Evolutionary conservation across 2,888 invertebrate genomes (phyloP), one percentile per base, ranked within the genome.

Genomic region (Macrophya annulata): DNA sequence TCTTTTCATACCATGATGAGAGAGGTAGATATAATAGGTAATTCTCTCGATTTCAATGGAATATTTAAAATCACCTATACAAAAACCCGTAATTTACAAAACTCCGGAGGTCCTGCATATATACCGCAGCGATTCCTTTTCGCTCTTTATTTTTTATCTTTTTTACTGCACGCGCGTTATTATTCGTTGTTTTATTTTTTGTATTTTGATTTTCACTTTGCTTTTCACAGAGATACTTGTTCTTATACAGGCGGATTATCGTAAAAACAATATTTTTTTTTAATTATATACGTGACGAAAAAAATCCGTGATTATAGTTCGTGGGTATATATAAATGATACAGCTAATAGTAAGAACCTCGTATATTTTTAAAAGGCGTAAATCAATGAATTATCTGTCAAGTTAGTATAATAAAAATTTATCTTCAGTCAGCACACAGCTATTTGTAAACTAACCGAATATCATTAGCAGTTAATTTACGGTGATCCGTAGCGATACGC

Each of bases 31-130:
- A n/a, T n/a, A n/a, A n/a, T n/a, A n/a, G 45, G 76, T 77, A 77
- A 77, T 77, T 77, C 55, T 9, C 45, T 55, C 51, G 77, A 77
- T 77, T 77, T 77, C 77, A 77, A 77, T 77, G 55, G 77, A 51
- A 77, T 77, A 77, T 9, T 55, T 31, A 77, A 77, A 55, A 9
- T n/a, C 31, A 55, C 10, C 31, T 8, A 37, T 8, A 37, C 31
- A 37, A 51, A 55, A 51, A 55, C 72, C 72, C 45, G 43, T 74
- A 74, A 74, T 74, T 74, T 45, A 17, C 45, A n/a, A 45, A 25
- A 74, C 72, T 74, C 45, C 40, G 72, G 72, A 74, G 72, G 72
- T 74, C 72, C 45, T 6, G n/a, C 17, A 5, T 31, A 31, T 6
- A 40, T 43, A 5, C 10, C n/a, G 4, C 8, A n/a, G 10, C 8